Conservation (phyloP, 2,113 vertebrate genomes). For the Kryptolebias marmoratus region DNA sequence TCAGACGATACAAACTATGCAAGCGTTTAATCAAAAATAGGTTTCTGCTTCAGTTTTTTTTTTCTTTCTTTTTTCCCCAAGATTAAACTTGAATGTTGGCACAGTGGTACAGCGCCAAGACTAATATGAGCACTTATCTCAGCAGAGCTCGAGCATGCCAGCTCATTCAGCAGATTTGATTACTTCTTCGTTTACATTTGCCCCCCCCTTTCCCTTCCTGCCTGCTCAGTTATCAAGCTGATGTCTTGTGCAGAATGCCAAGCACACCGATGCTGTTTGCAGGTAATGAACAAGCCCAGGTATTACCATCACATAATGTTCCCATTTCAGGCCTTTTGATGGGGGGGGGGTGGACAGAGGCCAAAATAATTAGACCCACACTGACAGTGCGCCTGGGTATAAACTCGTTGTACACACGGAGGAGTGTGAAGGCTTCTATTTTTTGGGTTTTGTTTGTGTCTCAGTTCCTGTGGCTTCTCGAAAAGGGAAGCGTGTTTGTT, state of each 20-base stretch:
- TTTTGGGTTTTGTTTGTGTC: conserved; percentile 58
- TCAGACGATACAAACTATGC: not conserved
- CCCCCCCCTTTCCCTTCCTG: conserved; percentile 54
- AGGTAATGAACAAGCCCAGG: conserved; percentile 56
- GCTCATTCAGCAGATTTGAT: conserved; percentile 70
- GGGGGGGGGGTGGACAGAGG: conserved; percentile 51
- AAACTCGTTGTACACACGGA: conserved; percentile 51
- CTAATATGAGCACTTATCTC: conserved; percentile 64
- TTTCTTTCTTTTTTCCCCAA: conserved; percentile 14
- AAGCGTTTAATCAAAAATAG: conserved; percentile 23
- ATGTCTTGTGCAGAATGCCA: conserved; percentile 51
- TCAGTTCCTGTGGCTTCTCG: conserved; percentile 50
- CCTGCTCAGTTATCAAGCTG: conserved; percentile 53
- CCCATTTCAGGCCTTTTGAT: conserved; percentile 55
- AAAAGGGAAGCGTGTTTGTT: conserved; percentile 63
- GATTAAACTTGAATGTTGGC: conserved; percentile 39
- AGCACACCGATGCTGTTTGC: conserved; percentile 36
- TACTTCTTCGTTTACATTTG: conserved; percentile 69
- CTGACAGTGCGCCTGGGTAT: conserved; percentile 31
- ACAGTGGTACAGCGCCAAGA: conserved; percentile 39
- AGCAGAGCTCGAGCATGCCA: conserved; percentile 35
- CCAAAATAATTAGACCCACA: conserved; percentile 71
- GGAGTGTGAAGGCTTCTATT: conserved; percentile 39
- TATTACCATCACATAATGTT: conserved; percentile 36
- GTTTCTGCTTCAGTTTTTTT: conserved; percentile 1